phyloP scores from a whole-genome alignment of 2,113 vertebrate genomes.

The Dipodomys ordii region DNA sequence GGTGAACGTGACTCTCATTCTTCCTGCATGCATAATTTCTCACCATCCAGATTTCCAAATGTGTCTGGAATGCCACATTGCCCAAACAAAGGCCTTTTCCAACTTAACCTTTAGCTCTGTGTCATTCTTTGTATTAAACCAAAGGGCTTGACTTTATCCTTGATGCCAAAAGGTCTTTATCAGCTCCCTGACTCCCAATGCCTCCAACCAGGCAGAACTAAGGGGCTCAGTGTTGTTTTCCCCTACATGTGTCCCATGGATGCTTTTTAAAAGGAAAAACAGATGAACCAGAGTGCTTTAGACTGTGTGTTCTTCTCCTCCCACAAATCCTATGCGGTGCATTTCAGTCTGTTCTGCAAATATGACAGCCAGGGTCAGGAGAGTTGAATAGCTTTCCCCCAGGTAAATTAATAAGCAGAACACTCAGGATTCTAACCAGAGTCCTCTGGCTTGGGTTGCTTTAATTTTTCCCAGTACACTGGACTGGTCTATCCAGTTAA shows the following conservation, averaged over 20 bases:
- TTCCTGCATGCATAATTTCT: background rate
- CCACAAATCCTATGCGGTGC: background rate
- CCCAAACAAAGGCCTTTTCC: background rate
- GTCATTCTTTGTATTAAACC: background rate
- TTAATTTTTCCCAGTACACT: background rate
- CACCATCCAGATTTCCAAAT: background rate
- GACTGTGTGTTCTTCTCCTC: background rate
- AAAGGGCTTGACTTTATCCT: background rate
- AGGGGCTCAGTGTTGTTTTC: conserved; percentile 45
- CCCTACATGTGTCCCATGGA: background rate
- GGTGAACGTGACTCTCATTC: background rate
- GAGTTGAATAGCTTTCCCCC: background rate
- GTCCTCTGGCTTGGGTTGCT: background rate
- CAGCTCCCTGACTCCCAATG: conserved; percentile 20
- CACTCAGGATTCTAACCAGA: background rate
- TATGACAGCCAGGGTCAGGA: background rate
- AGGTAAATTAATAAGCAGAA: background rate
- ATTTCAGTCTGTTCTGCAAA: conserved; percentile 27
- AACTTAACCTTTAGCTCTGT: background rate
- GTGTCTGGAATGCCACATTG: background rate
- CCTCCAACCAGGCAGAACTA: conserved; percentile 67
- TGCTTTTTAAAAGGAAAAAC: conserved; percentile 40
- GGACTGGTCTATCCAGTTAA: background rate
- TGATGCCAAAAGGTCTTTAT: background rate
- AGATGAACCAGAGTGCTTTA: background rate